Base-by-base conservation (phyloP, 2,113 vertebrate species). In the Phaethon lepturus region DNA sequence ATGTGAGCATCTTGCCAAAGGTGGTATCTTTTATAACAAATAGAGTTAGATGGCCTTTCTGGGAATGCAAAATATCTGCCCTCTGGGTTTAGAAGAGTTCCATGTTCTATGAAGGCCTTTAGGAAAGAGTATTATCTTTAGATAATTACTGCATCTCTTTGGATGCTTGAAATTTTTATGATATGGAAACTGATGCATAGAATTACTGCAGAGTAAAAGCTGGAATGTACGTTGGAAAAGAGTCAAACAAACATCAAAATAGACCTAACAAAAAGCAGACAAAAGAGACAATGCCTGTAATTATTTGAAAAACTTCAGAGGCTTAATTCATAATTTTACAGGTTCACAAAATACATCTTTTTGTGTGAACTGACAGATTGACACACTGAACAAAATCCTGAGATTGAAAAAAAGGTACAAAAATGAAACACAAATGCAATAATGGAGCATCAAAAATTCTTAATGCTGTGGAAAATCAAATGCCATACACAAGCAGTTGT, bases 281-380 rank as follows among this genome's bases (percentile, higher is more conserved):
- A 69, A 90, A 85, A 79, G 11, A 92, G 17, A 40, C 16, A 49
- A 40, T 58, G 14, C 7, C 59, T 80, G 45, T 83, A 90, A 95
- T 92, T 86, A 86, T 80, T 42, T 73, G 25, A 38, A 80, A 94
- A 88, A 80, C 7, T 86, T 86, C 47, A 81, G 72, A 86, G 18
- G 11, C 31, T 91, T 84, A 47, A 17, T 91, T 96, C 58, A 38
- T 5, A 80, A 53, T 74, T 94, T 77, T 91, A 55, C 59, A 77
- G 11, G 67, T 80, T 96, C 22, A 50, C 24, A 84, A 93, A 89
- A 74, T 58, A 25, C 6, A n/a, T 73, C 75, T 83, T 86, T 88
- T 69, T 69, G n/a, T 84, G 42, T 81, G 55, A 96, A 77, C n/a
- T 88, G 74, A 86, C 74, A 93, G 90, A 86, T 31, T 92, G 69